These are phyloP conservation scores for Zaprionus gabonicus DNA, from an alignment of 1,140 invertebrate genomes.

Conservation along the genomic window DNA sequence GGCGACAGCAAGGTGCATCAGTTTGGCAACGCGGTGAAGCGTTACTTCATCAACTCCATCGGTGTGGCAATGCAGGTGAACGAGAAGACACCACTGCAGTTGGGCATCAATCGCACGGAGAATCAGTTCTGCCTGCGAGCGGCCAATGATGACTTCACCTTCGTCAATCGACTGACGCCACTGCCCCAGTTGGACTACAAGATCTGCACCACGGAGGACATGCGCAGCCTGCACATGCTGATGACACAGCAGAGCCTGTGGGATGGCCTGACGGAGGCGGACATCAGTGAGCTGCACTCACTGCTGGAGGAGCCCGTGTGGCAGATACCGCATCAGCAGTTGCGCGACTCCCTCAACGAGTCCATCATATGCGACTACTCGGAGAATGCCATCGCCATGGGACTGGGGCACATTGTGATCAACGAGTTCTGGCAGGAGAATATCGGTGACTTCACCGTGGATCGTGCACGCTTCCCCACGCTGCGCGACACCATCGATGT, in stretches of 20 bases:
- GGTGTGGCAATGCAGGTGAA: constrained; percentile 92
- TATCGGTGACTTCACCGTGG: constrained; percentile 91
- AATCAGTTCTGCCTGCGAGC: constrained; percentile 91
- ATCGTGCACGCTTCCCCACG: constrained; percentile 89
- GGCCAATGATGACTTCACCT: constrained; percentile 91
- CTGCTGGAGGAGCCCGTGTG: constrained; percentile 92
- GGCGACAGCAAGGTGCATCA: constrained; percentile 90
- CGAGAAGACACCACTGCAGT: constrained; percentile 90
- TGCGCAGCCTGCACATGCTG: constrained; percentile 89
- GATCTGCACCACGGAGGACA: constrained; percentile 92
- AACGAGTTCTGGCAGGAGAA: constrained; percentile 94
- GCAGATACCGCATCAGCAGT: constrained; percentile 90
- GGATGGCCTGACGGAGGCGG: constrained; percentile 92
- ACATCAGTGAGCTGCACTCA: constrained; percentile 90
- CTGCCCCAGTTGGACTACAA: constrained; percentile 92
- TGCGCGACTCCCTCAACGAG: constrained; percentile 87
- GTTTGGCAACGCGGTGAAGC: constrained; percentile 92
- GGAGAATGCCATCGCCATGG: constrained; percentile 90
- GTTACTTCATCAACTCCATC: constrained; percentile 93
- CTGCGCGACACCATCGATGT: constrained; percentile 92
- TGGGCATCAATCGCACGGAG: constrained; percentile 89
- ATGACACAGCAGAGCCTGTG: constrained; percentile 90
- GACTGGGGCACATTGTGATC: constrained; percentile 92
- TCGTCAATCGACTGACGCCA: constrained; percentile 88
- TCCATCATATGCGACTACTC: constrained; percentile 92